A percentile compares a stretch with the other conserved stretches of the same genome.
Evolutionary conservation across 2,888 invertebrate genomes (phyloP).

Genomic region (Taphrorychus bicolor): DNA sequence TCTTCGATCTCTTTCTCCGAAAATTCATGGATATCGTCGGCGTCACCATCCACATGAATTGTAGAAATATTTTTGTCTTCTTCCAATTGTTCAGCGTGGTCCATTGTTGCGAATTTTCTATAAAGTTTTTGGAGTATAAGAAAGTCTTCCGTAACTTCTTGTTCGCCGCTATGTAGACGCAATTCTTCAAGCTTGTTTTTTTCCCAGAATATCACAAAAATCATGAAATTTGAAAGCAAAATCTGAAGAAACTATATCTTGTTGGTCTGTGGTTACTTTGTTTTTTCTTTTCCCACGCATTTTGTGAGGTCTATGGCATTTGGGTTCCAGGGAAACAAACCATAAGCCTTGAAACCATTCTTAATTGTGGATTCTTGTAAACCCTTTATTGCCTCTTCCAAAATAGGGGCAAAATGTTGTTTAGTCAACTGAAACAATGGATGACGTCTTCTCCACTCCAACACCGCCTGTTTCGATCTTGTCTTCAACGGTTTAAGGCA

Average conservation of each 20-base stretch:
- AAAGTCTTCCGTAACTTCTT: background rate
- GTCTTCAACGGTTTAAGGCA: slow-evolving; percentile 45
- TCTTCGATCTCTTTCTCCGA: background rate
- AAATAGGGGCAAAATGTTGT: slow-evolving; percentile 46
- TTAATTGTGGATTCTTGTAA: slow-evolving; percentile 18
- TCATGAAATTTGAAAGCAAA: background rate
- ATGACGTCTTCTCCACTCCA: slow-evolving; percentile 48
- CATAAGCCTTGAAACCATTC: slow-evolving; percentile 45
- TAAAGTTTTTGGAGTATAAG: background rate
- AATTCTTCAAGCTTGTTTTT: background rate
- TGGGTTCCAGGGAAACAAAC: slow-evolving; percentile 44
- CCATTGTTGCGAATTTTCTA: background rate
- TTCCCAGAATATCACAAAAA: background rate
- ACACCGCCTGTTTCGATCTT: slow-evolving; percentile 47
- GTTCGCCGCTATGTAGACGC: background rate
- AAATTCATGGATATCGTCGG: background rate
- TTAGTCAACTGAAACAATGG: slow-evolving; percentile 24
- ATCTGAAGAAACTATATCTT: background rate
- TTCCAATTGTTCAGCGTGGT: background rate
- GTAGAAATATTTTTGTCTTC: background rate
- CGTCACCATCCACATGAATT: background rate
- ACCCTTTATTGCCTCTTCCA: slow-evolving; percentile 32
- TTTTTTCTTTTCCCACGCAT: slow-evolving; percentile 11
- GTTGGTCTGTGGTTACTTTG: background rate
- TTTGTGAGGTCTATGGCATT: slow-evolving; percentile 37